Evolutionary conservation across 2,797 vertebrate species (phyloP).

Genomic region (Meriones psammophilus): DNA sequence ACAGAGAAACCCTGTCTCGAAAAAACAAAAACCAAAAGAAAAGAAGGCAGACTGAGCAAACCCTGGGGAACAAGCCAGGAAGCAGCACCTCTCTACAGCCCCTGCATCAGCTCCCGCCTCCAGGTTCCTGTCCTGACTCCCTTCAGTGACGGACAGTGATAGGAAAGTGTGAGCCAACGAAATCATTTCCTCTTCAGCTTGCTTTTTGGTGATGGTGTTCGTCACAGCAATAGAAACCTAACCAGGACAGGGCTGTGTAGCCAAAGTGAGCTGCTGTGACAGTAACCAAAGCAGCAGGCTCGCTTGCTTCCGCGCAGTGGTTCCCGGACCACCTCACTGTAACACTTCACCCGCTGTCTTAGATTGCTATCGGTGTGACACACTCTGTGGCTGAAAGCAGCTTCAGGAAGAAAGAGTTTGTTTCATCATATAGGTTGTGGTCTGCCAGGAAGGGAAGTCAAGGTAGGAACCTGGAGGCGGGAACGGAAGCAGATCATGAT

Average conservation of each 20-base stretch:
- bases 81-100: background rate
- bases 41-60: no score
- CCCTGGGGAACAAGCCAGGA: no score
- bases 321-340: background rate
- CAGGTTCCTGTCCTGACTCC: background rate
- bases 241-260: background rate
- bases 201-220: no score
- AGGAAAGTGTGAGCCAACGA: background rate
- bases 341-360: background rate
- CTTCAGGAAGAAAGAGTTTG: no score
- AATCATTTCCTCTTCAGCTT: background rate
- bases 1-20: no score
- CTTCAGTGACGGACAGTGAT: no score
- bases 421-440: no score
- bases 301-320: no score
- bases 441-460: no score
- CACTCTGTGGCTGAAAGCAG: background rate
- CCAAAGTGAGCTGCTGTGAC: background rate
- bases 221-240: background rate
- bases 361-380: background rate
- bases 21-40: no score
- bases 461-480: no score
- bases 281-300: background rate
- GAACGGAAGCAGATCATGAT: no score
- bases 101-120: background rate